Percentiles rank a stretch among this genome's conserved stretches.
phyloP scores from a whole-genome alignment of 1,140 invertebrate genomes.

The Chelonus insularis region DNA sequence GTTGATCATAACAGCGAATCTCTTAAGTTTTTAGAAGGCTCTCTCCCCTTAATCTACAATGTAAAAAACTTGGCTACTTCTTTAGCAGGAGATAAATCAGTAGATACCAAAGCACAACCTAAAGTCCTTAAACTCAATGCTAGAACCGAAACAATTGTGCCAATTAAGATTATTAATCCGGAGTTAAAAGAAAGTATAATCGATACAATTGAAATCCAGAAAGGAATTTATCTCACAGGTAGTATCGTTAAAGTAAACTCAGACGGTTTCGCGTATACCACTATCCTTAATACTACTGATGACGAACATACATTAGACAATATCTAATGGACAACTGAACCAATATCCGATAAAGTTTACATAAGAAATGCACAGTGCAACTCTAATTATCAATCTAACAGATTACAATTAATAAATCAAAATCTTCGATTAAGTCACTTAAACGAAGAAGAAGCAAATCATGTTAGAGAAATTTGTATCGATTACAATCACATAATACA shows the following conservation, averaged over 20 bases:
- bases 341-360: background rate
- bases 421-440: slow-evolving; percentile 15
- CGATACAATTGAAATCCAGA: background rate
- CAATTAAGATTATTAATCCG: background rate
- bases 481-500: slow-evolving; percentile 32
- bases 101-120: background rate
- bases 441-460: slow-evolving; percentile 22
- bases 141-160: background rate
- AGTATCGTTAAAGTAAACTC: background rate
- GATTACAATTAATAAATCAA: background rate
- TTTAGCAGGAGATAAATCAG: too few species aligned
- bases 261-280: background rate
- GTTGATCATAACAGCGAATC: too few species aligned
- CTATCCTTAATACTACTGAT: background rate
- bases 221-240: background rate
- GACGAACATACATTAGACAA: background rate
- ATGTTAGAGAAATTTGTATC: slow-evolving; percentile 24
- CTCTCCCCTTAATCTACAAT: too few species aligned
- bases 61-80: too few species aligned
- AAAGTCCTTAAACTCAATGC: background rate
- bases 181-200: background rate
- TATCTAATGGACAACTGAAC: background rate
- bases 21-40: too few species aligned
- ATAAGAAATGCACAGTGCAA: background rate
- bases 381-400: background rate